A percentile compares a stretch with the other conserved stretches of the same genome.
Evolutionary conservation across 2,888 invertebrate genomes (phyloP).

Genomic region (Furcula furcula): DNA sequence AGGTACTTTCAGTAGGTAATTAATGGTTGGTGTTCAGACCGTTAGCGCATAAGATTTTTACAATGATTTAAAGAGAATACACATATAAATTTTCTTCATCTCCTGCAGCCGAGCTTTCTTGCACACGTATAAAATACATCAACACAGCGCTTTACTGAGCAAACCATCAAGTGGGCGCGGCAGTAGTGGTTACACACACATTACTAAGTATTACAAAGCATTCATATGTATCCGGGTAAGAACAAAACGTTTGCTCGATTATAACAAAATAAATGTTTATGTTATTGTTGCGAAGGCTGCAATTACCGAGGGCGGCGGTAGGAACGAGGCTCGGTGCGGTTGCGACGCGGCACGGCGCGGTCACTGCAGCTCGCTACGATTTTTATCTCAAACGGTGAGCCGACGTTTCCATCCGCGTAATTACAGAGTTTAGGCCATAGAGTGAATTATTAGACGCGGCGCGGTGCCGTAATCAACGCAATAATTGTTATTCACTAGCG

Average conservation of each 20-base stretch:
- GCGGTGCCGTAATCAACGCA: constrained; percentile 69
- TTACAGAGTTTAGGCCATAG: constrained; percentile 76
- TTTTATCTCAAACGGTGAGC: constrained; percentile 78
- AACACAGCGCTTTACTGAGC: no score
- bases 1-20: no score
- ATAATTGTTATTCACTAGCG: constrained; percentile 71
- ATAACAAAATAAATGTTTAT: constrained; percentile 69
- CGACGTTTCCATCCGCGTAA: constrained; percentile 74
- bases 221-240: constrained; percentile 22
- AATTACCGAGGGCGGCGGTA: constrained; percentile 51
- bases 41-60: no score
- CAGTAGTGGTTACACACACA: constrained; percentile 17
- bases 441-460: constrained; percentile 78
- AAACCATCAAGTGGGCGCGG: constrained; percentile 4
- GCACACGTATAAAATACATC: no score
- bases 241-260: constrained; percentile 35
- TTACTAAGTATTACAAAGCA: neutral
- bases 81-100: no score
- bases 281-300: constrained; percentile 57
- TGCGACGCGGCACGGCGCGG: constrained; percentile 23
- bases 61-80: no score
- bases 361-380: constrained; percentile 45
- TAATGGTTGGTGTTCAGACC: no score
- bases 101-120: no score
- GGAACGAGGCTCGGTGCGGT: neutral